These are phyloP conservation scores for Ecliptopera silaceata DNA, from an alignment of 2,888 invertebrate genomes.

Conservation along the genomic window DNA sequence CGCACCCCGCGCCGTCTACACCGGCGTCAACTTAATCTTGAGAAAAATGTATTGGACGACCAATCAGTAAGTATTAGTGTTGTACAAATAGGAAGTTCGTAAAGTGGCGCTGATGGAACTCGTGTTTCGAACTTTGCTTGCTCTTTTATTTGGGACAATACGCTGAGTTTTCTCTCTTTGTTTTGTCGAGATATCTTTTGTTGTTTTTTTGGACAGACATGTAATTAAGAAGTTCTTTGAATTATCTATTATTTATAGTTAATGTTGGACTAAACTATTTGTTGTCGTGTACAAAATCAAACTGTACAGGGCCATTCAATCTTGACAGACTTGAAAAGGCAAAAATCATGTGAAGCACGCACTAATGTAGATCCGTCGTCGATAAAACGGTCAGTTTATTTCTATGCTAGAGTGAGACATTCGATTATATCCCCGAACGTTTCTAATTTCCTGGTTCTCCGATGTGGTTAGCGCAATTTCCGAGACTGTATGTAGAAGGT, in stretches of 20 bases:
- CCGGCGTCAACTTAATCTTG: slow-evolving; percentile 59
- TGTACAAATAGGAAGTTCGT: slow-evolving; percentile 42
- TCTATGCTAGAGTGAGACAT: slow-evolving; percentile 68
- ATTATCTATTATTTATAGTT: neutral
- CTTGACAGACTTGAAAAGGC: too few species aligned
- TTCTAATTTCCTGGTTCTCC: slow-evolving; percentile 81
- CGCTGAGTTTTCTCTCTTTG: slow-evolving; percentile 18
- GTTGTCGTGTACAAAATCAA: neutral
- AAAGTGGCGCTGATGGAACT: slow-evolving; percentile 39
- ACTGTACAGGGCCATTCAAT: slow-evolving; percentile 23
- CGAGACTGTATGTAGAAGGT: slow-evolving; percentile 67
- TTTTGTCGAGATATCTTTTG: slow-evolving; percentile 3
- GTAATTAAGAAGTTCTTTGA: neutral
- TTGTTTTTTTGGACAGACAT: neutral
- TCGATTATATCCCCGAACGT: slow-evolving; percentile 80
- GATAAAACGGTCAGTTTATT: slow-evolving; percentile 62
- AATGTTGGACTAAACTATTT: neutral
- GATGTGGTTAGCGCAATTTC: slow-evolving; percentile 82
- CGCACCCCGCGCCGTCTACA: slow-evolving; percentile 59
- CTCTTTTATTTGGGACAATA: slow-evolving; percentile 27
- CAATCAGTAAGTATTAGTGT: slow-evolving; percentile 51
- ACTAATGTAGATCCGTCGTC: slow-evolving; percentile 48
- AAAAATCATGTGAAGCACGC: slow-evolving; percentile 45
- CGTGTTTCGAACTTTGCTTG: slow-evolving; percentile 34
- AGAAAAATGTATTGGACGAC: slow-evolving; percentile 54